Evolutionary conservation across 2,888 invertebrate genomes (phyloP).

Genomic region (Carabus problematicus): DNA sequence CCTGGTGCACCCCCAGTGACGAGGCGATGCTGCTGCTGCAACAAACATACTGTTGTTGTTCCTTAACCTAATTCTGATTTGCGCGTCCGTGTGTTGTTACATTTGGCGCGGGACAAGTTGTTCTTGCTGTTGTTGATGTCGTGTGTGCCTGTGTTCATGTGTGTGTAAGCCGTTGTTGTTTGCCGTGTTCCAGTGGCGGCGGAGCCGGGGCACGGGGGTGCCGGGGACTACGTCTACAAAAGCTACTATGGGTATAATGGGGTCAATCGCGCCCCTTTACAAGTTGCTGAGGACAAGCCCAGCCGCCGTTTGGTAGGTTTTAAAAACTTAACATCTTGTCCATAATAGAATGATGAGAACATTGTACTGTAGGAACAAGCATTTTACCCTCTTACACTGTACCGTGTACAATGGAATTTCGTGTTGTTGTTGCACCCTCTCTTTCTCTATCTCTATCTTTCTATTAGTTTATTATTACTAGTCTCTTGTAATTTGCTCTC

Average conservation of each 20-base stretch:
- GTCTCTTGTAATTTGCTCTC: conserved; percentile 27
- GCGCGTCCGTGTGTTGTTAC: no score
- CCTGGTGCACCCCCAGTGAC: conserved; percentile 57
- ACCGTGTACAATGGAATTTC: conserved; percentile 2
- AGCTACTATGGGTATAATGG: conserved; percentile 78
- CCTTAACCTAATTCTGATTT: no score
- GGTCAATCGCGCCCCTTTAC: conserved; percentile 63
- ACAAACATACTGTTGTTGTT: conserved; percentile 60
- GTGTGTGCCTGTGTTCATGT: conserved; percentile 29
- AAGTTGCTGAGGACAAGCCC: conserved; percentile 69
- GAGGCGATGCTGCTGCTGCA: conserved; percentile 59
- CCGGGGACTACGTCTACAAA: conserved; percentile 88
- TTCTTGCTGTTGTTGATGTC: background rate
- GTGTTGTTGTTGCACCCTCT: background rate
- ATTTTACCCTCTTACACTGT: background rate
- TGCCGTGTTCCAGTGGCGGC: conserved; percentile 78
- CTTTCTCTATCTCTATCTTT: background rate
- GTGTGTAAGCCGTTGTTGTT: conserved; percentile 44
- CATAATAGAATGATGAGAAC: background rate
- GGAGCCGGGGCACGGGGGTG: conserved; percentile 79
- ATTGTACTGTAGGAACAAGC: background rate
- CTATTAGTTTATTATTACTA: conserved; percentile 42
- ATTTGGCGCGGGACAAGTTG: background rate
- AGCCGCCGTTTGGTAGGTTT: conserved; percentile 75
- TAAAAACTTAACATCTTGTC: conserved; percentile 40